Evolutionary conservation across 2,113 vertebrate species (phyloP).

Genomic region (Tinamus guttatus): DNA sequence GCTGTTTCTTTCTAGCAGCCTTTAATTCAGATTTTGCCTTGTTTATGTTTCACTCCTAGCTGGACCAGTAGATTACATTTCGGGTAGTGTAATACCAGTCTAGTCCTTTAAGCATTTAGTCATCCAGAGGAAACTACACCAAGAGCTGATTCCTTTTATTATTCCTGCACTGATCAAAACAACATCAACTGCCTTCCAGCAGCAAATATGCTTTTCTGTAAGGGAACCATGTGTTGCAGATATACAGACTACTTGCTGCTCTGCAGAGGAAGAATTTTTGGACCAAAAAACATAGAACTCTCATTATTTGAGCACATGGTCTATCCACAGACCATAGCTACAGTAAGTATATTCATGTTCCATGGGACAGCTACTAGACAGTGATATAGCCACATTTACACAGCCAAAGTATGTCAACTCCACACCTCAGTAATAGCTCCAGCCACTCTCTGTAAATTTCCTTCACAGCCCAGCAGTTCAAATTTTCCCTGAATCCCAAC

Average conservation of each 20-base stretch:
- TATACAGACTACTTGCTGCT: constrained; percentile 4
- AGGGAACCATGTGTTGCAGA: constrained; percentile 10
- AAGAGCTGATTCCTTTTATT: constrained; percentile 9
- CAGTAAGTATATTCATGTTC: constrained; percentile 12
- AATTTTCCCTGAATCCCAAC: neutral
- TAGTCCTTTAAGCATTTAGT: neutral
- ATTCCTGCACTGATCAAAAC: constrained; percentile 18
- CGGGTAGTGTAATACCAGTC: neutral
- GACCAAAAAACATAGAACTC: neutral
- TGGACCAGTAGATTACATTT: constrained; percentile 6
- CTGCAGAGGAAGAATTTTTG: constrained; percentile 53
- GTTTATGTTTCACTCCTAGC: constrained; percentile 29
- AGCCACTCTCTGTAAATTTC: neutral
- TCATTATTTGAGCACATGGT: constrained; percentile 20
- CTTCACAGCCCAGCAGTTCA: neutral
- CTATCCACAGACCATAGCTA: constrained; percentile 34
- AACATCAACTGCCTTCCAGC: neutral
- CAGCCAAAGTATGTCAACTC: neutral
- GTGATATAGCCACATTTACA: constrained; percentile 61
- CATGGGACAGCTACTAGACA: constrained; percentile 62
- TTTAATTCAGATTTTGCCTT: constrained; percentile 63
- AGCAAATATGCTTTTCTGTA: constrained; percentile 22
- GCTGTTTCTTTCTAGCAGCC: constrained; percentile 31
- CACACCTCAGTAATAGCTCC: neutral
- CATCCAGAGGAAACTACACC: neutral